Conservation (phyloP, 2,797 vertebrate species). For the Semaprochilodus insignis region DNA sequence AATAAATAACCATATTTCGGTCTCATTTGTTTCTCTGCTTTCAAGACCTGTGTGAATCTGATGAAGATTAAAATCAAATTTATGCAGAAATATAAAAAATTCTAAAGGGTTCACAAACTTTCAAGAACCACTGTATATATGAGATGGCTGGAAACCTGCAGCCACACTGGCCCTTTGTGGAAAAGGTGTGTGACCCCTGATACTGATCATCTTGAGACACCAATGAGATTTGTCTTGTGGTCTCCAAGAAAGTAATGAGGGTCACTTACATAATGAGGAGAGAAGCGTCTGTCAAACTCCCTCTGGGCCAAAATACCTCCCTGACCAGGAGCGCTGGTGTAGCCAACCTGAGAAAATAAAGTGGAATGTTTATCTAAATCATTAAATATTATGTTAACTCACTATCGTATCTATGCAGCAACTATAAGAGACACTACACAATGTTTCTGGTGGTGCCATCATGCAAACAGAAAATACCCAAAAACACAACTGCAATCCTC, state of each 20-base stretch:
- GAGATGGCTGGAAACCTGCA: no score
- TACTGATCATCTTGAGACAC: neutral
- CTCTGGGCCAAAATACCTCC: conserved; percentile 95
- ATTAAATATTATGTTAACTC: neutral
- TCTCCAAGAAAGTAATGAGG: neutral
- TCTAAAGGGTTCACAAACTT: no score
- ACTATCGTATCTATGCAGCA: neutral
- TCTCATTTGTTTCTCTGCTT: no score
- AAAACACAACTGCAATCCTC: neutral
- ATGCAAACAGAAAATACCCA: neutral
- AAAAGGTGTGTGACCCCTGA: no score
- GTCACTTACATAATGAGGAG: conserved; percentile 92
- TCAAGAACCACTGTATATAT: no score
- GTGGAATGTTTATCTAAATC: neutral
- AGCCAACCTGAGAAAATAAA: conserved; percentile 82
- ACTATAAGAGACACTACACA: neutral
- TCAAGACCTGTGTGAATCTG: no score
- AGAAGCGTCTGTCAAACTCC: conserved; percentile 95
- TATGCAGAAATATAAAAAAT: no score
- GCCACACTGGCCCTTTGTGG: no score
- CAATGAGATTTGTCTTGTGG: no score
- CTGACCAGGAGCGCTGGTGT: conserved; percentile 93
- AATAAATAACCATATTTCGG: no score
- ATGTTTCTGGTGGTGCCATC: neutral
- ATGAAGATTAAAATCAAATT: no score